Evolutionary conservation across 2,888 invertebrate genomes (phyloP).

Genomic region (Idaea aversata): DNA sequence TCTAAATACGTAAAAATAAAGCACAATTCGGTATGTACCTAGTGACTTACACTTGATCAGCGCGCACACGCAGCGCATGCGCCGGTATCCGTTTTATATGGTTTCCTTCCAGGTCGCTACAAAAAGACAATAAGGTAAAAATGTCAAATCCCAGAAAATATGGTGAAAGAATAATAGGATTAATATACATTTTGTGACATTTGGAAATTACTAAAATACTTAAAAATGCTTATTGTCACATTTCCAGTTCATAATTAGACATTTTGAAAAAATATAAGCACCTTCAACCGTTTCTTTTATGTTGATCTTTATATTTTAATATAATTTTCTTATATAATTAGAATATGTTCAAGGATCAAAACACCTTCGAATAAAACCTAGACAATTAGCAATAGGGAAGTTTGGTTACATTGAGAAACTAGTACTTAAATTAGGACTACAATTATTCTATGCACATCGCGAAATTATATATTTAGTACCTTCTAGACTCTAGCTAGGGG

Average conservation of each 20-base stretch:
- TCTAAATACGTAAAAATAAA: conserved; percentile 28
- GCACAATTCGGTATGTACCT: conserved; percentile 54
- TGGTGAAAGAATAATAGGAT: too few relatives aligned
- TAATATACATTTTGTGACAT: too few relatives aligned
- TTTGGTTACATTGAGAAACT: background rate
- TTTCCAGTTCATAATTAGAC: too few relatives aligned
- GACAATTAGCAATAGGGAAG: background rate
- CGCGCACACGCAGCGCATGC: conserved; percentile 84
- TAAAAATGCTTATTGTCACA: too few relatives aligned
- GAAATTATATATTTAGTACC: background rate
- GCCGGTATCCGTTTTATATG: conserved; percentile 82
- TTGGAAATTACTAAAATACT: too few relatives aligned
- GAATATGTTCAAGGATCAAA: too few relatives aligned
- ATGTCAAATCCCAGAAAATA: too few relatives aligned
- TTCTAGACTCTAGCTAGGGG: too few relatives aligned
- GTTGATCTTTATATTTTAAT: too few relatives aligned
- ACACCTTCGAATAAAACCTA: background rate
- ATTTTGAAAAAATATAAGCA: too few relatives aligned
- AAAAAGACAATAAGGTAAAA: conserved; percentile 33
- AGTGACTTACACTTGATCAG: conserved; percentile 87
- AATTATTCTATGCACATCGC: background rate
- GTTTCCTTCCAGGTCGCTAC: conserved; percentile 87
- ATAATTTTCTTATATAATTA: too few relatives aligned
- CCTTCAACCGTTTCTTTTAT: too few relatives aligned
- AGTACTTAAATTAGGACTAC: background rate